A percentile compares a stretch with the other conserved stretches of the same genome.
Conservation (phyloP, 2,113 vertebrate species). For the Pangasianodon hypophthalmus region DNA sequence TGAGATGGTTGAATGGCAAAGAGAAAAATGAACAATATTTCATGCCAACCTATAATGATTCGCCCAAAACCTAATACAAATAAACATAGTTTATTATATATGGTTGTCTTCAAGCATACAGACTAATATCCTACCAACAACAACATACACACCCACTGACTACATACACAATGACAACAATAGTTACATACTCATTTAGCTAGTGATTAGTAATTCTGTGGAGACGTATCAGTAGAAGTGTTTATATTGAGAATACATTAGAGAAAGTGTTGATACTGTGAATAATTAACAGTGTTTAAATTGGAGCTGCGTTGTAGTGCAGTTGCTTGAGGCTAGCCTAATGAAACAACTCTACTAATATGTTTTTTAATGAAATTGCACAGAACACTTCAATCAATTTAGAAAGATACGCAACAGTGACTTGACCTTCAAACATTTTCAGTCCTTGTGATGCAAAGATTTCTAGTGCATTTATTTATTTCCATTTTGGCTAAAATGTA, state of each 20-base stretch:
- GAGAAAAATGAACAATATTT: background rate
- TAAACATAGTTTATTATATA: background rate
- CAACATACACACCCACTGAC: background rate
- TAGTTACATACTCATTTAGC: background rate
- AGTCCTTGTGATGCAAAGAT: background rate
- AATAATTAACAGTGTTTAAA: slow-evolving; percentile 49
- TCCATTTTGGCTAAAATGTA: background rate
- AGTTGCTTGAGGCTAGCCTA: slow-evolving; percentile 23
- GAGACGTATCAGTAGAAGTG: background rate
- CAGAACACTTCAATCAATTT: slow-evolving; percentile 21
- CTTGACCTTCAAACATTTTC: background rate
- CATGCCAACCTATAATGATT: background rate
- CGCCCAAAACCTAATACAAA: background rate
- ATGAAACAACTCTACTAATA: slow-evolving; percentile 25
- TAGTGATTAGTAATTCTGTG: slow-evolving; percentile 1
- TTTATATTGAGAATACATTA: slow-evolving; percentile 39
- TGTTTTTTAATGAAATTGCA: too few species aligned
- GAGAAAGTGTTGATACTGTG: slow-evolving; percentile 37
- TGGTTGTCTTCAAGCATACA: background rate
- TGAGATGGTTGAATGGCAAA: slow-evolving; percentile 1
- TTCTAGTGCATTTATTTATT: background rate
- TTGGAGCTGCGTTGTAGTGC: slow-evolving; percentile 7
- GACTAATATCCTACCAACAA: background rate
- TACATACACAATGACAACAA: background rate
- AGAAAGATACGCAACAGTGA: slow-evolving; percentile 4